Evolutionary conservation across 2,888 invertebrate species (phyloP).

Genomic region (Taphrorychus bicolor): DNA sequence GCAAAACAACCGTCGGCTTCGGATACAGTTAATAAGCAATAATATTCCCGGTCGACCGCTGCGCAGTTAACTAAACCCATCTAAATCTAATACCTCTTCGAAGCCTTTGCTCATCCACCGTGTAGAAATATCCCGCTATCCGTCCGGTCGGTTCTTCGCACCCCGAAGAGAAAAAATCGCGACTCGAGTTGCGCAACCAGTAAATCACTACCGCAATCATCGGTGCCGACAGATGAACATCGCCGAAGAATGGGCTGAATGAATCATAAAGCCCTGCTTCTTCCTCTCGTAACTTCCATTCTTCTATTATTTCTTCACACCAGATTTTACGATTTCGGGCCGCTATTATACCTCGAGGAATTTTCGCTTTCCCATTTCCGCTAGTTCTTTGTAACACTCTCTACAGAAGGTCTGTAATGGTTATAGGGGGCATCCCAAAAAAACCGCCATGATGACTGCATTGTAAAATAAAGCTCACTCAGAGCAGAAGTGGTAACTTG

Average conservation of each 20-base stretch:
- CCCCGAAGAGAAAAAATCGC: conserved; percentile 22
- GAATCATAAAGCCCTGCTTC: conserved; percentile 22
- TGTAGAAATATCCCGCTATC: conserved; percentile 14
- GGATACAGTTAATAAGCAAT: conserved; percentile 5
- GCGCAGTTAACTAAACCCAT: conserved; percentile 1
- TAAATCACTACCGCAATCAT: conserved; percentile 34
- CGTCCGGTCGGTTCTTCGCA: conserved; percentile 18
- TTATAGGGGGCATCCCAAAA: too few relatives aligned
- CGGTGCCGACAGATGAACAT: conserved; percentile 32
- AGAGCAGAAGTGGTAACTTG: too few relatives aligned
- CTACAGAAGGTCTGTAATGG: too few relatives aligned
- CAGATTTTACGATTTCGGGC: conserved; percentile 32
- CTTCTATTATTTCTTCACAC: conserved; percentile 34
- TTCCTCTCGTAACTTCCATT: conserved; percentile 31
- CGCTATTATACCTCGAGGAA: conserved; percentile 15
- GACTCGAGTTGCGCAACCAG: conserved; percentile 23
- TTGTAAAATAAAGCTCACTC: too few relatives aligned
- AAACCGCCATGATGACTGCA: too few relatives aligned
- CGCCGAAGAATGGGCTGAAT: conserved; percentile 33
- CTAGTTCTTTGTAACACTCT: too few relatives aligned
- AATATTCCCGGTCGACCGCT: not conserved
- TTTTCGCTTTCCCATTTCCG: too few relatives aligned
- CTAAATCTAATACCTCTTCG: not conserved
- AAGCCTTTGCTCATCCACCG: conserved; percentile 7
- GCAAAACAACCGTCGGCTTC: conserved; percentile 5